These are phyloP conservation scores for Porites cylindrica DNA, from an alignment of 92 coral and sea anemone species.

Conservation along the genomic window DNA sequence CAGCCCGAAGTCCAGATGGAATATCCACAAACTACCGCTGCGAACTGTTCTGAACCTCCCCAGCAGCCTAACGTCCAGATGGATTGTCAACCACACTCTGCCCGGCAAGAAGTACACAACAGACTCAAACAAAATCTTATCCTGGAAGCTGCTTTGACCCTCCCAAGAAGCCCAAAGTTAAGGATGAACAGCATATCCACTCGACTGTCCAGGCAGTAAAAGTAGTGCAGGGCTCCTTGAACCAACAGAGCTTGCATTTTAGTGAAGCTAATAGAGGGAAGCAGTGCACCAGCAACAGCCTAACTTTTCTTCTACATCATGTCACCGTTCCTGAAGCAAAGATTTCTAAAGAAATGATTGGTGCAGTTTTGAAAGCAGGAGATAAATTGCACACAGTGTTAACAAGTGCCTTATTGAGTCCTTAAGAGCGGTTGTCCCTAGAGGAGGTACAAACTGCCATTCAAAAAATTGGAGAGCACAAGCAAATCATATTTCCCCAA, in stretches of 20 bases:
- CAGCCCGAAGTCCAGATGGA: no score
- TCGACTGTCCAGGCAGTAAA: no score
- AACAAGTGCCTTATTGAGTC: not conserved
- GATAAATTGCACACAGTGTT: not conserved
- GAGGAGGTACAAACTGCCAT: not conserved
- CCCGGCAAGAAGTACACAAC: no score
- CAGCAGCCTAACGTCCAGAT: no score
- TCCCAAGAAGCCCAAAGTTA: no score
- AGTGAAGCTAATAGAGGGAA: not conserved
- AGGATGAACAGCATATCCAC: no score
- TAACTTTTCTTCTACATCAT: not conserved
- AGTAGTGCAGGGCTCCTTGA: not conserved
- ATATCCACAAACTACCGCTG: no score
- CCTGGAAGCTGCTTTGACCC: no score
- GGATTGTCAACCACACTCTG: no score
- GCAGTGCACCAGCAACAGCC: not conserved
- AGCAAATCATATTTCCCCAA: no score
- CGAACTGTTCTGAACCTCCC: no score
- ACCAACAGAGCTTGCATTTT: not conserved
- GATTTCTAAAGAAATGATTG: not conserved
- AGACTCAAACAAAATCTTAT: no score
- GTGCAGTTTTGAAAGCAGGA: not conserved
- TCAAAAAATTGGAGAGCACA: not conserved
- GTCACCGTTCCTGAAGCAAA: not conserved
- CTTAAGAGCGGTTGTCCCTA: not conserved